Base-by-base conservation (phyloP, 2,888 invertebrate species). In the Athetis lepigone region DNA sequence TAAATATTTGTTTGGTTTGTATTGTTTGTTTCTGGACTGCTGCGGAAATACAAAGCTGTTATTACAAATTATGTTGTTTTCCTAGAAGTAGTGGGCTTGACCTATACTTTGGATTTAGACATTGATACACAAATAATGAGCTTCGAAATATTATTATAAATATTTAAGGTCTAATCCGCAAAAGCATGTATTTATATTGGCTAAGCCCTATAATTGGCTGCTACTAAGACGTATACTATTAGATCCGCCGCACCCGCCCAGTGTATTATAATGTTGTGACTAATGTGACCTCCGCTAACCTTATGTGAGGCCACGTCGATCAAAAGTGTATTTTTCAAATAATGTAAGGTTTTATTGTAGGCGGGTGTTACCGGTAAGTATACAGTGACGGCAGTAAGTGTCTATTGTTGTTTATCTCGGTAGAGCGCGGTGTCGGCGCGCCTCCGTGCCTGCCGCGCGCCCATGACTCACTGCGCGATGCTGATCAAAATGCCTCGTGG, bases 401-500 rank as follows among this genome's bases (percentile, higher is more conserved):
- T 52, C 62, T 56, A 79, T 80, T 79, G 76, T 79, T 80, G 70
- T 71, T 63, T 80, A 61, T 59, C 57, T 70, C 47, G 21, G 13
- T 54, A 52, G 36, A 52, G 51, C 63, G 49, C 65, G 52, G 58
- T 72, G 64, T 62, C 37, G 81, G 79, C 79, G 68, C 74, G 50
- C 81, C 79, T 63, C 64, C 66, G 54, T 69, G 60, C 29, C 56
- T 55, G 49, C 51, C 45, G 64, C 61, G 40, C 62, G 19, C 50
- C 37, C 46, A 50, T 90, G 89, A 90, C 79, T 89, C 89, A 90
- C 79, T 65, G 69, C 79, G 59, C 67, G 63, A 70, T 68, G 70
- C 79, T 74, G 86, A 89, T 90, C 88, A 84, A 49, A 88, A 88
- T 87, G 85, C 86, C 86, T 88, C 73, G 73, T 80, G 77, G 85